Evolutionary conservation across 2,797 vertebrate species (phyloP).

Genomic region (Catharus ustulatus): DNA sequence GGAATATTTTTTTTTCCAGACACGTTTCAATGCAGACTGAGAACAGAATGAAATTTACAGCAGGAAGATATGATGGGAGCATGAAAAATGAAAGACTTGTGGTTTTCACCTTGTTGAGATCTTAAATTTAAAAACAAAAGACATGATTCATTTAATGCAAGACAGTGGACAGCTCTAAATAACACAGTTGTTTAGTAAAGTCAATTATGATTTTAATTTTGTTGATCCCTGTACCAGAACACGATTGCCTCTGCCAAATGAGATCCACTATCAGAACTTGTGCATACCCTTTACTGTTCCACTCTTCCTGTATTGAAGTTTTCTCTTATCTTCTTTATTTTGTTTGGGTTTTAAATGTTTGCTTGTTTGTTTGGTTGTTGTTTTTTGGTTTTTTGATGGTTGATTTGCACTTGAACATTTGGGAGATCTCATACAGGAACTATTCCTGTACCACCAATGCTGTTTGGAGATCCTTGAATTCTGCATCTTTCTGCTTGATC

Average conservation of each 20-base stretch:
- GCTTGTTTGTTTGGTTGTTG: too few relatives aligned
- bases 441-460: accelerated
- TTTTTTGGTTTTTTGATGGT: neutral
- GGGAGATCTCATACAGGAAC: neutral
- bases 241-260: accelerated
- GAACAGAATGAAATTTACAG: slow-evolving; percentile 10
- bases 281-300: accelerated
- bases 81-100: neutral
- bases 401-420: neutral
- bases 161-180: neutral
- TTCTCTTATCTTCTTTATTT: neutral
- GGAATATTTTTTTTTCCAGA: neutral
- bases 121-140: neutral
- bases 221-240: neutral
- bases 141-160: neutral
- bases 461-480: neutral
- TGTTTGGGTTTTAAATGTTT: neutral
- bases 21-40: neutral
- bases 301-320: neutral
- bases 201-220: neutral
- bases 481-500: neutral
- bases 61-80: neutral
- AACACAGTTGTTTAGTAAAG: neutral
- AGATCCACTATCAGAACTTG: neutral
- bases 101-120: neutral